phyloP scores from a whole-genome alignment of 2,888 invertebrate species.

The Phragmatobia fuliginosa region DNA sequence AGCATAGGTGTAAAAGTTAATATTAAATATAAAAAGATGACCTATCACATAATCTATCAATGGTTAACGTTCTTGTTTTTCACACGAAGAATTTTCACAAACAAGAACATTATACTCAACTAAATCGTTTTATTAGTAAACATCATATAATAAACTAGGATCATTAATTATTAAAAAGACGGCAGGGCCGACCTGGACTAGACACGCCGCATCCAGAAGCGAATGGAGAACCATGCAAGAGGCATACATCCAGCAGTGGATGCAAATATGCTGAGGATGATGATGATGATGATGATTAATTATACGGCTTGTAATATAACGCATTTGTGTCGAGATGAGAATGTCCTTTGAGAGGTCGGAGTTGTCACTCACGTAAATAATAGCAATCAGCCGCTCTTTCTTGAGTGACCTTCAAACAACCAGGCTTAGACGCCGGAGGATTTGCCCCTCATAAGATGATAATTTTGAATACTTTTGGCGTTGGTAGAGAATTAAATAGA shows the following conservation, averaged over 20 bases:
- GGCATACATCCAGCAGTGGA: too few species aligned
- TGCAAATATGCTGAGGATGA: too few species aligned
- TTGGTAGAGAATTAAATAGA: neutral
- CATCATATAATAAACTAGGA: neutral
- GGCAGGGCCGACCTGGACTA: too few species aligned
- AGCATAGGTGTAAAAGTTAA: neutral
- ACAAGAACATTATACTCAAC: neutral
- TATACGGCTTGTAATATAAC: neutral
- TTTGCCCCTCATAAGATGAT: neutral
- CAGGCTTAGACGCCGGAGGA: neutral
- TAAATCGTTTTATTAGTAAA: neutral
- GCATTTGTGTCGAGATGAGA: neutral
- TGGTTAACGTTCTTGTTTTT: neutral
- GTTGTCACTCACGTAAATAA: constrained; percentile 7
- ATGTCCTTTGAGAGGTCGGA: neutral
- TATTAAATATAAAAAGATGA: too few species aligned
- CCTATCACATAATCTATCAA: too few species aligned
- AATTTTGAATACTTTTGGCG: neutral
- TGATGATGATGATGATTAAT: neutral
- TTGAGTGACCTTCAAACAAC: neutral
- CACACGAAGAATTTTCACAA: neutral
- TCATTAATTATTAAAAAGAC: too few species aligned
- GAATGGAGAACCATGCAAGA: too few species aligned
- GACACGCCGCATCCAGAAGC: too few species aligned
- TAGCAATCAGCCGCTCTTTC: constrained; percentile 1